Evolutionary conservation across 2,797 vertebrate species (phyloP).

Genomic region (Mallotus villosus): DNA sequence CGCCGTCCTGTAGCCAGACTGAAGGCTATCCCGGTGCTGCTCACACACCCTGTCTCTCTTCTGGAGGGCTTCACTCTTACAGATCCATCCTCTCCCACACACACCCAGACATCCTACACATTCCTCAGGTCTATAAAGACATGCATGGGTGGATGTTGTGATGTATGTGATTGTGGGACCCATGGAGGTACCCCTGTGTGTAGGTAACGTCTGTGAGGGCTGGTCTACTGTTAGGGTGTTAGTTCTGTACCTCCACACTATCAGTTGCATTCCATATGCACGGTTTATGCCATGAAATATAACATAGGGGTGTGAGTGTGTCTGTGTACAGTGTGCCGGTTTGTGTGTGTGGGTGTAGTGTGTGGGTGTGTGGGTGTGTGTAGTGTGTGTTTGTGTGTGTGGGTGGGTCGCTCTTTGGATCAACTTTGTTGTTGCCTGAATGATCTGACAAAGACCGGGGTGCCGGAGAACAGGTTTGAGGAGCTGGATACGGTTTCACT

Average conservation of each 20-base stretch:
- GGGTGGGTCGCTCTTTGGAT: slow-evolving; percentile 24
- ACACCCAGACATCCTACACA: slow-evolving; percentile 60
- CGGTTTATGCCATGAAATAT: too few relatives aligned
- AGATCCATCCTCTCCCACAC: too few relatives aligned
- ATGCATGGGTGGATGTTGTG: background rate
- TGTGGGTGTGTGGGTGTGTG: background rate
- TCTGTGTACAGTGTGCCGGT: background rate
- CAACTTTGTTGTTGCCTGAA: slow-evolving; percentile 6
- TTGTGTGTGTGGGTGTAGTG: background rate
- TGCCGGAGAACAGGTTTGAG: slow-evolving; percentile 60
- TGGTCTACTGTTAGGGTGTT: background rate
- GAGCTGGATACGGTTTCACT: slow-evolving; percentile 44
- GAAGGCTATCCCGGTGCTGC: slow-evolving; percentile 8
- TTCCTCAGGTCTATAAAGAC: slow-evolving; percentile 54
- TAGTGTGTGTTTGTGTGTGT: background rate
- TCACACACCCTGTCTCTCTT: slow-evolving; percentile 44
- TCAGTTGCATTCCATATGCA: too few relatives aligned
- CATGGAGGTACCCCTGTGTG: slow-evolving; percentile 36
- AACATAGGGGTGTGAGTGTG: too few relatives aligned
- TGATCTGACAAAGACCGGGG: slow-evolving; percentile 30
- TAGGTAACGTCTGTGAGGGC: background rate
- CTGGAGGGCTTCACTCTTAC: too few relatives aligned
- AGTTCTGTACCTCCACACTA: too few relatives aligned
- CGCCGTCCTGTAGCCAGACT: too few relatives aligned
- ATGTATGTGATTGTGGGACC: slow-evolving; percentile 25